These are phyloP conservation scores for Lasius fuliginosus DNA, from an alignment of 2,888 invertebrate species.

Conservation along the genomic window DNA sequence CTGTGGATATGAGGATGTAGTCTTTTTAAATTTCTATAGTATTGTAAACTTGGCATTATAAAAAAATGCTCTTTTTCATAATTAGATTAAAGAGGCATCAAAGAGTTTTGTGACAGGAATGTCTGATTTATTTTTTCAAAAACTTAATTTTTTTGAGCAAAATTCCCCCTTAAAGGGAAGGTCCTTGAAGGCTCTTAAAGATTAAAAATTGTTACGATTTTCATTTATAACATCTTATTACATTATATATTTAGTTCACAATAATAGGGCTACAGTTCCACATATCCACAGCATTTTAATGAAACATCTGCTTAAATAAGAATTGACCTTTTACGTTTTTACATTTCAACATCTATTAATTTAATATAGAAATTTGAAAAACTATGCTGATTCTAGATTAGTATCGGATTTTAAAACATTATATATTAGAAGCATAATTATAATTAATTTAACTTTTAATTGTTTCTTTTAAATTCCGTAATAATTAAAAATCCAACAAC, in stretches of 20 bases:
- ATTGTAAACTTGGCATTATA: not conserved
- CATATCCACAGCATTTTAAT: not conserved
- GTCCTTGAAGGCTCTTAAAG: too few relatives aligned
- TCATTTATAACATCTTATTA: too few relatives aligned
- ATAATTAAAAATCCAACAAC: not conserved
- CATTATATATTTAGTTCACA: too few relatives aligned
- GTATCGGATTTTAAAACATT: too few relatives aligned
- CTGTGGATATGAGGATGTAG: not conserved
- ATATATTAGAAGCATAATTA: too few relatives aligned
- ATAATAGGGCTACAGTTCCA: not conserved
- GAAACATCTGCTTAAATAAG: not conserved
- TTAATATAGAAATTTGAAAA: not conserved
- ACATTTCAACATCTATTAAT: not conserved
- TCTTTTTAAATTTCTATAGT: not conserved
- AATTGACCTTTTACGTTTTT: not conserved
- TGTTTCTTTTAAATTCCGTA: not conserved
- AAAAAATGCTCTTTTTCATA: conserved; percentile 26
- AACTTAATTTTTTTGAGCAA: too few relatives aligned
- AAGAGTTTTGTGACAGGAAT: not conserved
- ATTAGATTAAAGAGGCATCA: conserved; percentile 12
- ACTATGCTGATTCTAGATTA: not conserved
- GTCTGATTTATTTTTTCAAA: not conserved
- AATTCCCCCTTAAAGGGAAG: too few relatives aligned
- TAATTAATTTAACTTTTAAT: not conserved
- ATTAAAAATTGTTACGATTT: too few relatives aligned